Percentiles rank a stretch among this genome's conserved stretches.
These are phyloP conservation scores for Ceyx cyanopectus DNA, from an alignment of 2,113 vertebrate genomes.

Conservation along the genomic window DNA sequence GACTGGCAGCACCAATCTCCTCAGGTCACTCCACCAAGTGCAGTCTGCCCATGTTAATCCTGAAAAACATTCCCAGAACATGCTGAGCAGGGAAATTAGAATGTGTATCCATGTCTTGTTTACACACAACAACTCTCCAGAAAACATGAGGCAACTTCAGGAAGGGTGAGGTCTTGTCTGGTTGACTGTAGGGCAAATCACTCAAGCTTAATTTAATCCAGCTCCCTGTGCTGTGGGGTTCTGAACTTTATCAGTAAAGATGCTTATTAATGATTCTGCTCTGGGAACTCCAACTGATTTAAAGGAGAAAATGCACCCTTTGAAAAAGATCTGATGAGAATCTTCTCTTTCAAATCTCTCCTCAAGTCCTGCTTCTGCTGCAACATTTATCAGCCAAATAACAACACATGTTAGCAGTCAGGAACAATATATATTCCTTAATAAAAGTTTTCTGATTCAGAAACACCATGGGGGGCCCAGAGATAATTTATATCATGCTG, in stretches of 20 bases:
- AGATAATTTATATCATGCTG: background rate
- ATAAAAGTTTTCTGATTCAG: background rate
- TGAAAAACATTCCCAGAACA: background rate
- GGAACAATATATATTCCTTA: background rate
- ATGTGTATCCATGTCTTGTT: background rate
- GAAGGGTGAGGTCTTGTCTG: background rate
- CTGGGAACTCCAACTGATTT: constrained; percentile 26
- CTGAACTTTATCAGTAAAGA: constrained; percentile 12
- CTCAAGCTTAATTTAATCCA: constrained; percentile 10
- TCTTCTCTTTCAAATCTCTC: constrained; percentile 28
- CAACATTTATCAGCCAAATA: background rate
- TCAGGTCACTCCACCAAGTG: background rate
- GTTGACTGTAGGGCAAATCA: background rate
- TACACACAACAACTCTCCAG: background rate
- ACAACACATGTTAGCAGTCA: background rate
- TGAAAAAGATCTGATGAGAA: constrained; percentile 44
- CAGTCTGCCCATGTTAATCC: background rate
- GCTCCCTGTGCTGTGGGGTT: background rate
- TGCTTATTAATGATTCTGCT: constrained; percentile 6
- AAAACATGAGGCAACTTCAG: background rate
- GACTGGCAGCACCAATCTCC: background rate
- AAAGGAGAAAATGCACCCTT: constrained; percentile 26
- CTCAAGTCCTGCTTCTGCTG: background rate
- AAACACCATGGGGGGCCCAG: background rate
- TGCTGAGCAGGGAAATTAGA: background rate